Conservation (phyloP, 2,888 invertebrate genomes). For the Morpho achilles region DNA sequence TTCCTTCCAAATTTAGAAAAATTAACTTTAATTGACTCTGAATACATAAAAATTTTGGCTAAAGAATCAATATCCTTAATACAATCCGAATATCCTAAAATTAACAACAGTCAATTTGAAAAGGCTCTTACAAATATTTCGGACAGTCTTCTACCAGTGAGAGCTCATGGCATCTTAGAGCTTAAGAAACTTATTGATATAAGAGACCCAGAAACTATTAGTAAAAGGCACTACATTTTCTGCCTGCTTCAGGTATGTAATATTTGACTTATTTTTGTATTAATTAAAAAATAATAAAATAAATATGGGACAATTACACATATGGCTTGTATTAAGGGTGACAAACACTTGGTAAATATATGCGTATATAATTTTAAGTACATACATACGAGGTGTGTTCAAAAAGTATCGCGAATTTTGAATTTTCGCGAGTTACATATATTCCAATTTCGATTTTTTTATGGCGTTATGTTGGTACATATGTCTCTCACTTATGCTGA, state of each 20-base stretch:
- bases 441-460: no score
- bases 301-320: no score
- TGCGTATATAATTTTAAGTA: no score
- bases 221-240: slow-evolving; percentile 82
- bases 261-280: neutral
- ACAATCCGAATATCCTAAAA: slow-evolving; percentile 34
- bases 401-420: no score
- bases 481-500: no score
- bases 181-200: slow-evolving; percentile 85
- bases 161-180: slow-evolving; percentile 88
- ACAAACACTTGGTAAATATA: no score
- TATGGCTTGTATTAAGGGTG: no score
- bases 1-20: slow-evolving; percentile 50
- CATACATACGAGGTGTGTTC: no score
- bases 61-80: slow-evolving; percentile 56
- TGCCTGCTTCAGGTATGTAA: slow-evolving; percentile 83
- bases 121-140: slow-evolving; percentile 83
- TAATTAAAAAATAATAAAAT: no score
- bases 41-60: slow-evolving; percentile 49
- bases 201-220: slow-evolving; percentile 81
- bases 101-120: slow-evolving; percentile 66
- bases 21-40: slow-evolving; percentile 39
- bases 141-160: slow-evolving; percentile 86
- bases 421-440: no score
- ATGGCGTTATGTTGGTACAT: no score